phyloP scores from a whole-genome alignment of 30 jellyfish, hydroid and myxozoan species.

The Pelagia noctiluca region DNA sequence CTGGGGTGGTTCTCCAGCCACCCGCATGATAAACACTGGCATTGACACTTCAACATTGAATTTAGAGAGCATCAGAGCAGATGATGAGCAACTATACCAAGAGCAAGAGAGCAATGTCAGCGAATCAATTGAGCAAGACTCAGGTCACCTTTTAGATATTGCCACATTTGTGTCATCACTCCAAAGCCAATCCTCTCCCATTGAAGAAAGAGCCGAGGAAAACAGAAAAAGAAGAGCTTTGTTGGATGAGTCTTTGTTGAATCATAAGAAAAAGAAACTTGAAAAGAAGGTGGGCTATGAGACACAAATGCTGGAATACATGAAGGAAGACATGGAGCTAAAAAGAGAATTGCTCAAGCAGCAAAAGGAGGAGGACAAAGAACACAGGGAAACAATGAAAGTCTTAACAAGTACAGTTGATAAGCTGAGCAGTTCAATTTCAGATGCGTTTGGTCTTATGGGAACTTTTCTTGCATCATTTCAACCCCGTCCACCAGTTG shows the following conservation, averaged over 20 bases:
- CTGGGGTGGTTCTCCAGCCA: conserved; percentile 49
- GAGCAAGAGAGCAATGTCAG: background rate
- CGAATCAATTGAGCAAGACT: conserved; percentile 6
- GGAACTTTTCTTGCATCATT: conserved; percentile 11
- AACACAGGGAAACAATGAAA: conserved; percentile 23
- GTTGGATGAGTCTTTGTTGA: conserved; percentile 22
- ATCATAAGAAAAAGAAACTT: conserved; percentile 23
- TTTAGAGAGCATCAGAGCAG: conserved; percentile 1
- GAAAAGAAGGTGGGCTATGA: background rate
- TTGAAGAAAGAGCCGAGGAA: too few species aligned
- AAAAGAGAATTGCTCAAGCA: too few species aligned
- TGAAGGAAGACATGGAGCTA: too few species aligned
- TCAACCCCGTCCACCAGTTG: conserved; percentile 12
- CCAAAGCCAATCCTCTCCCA: too few species aligned
- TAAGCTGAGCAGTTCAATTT: conserved; percentile 11
- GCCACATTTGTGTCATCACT: background rate
- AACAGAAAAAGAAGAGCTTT: conserved; percentile 21
- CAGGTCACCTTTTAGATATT: background rate
- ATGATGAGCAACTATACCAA: conserved; percentile 10
- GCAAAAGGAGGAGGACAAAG: conserved; percentile 15
- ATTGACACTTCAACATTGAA: conserved; percentile 18
- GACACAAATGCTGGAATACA: too few species aligned
- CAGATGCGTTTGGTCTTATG: background rate
- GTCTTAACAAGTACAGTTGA: conserved; percentile 8
- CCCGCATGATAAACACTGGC: conserved; percentile 7